Conservation (phyloP, 2,113 vertebrate species). For the Misgurnus anguillicaudatus region DNA sequence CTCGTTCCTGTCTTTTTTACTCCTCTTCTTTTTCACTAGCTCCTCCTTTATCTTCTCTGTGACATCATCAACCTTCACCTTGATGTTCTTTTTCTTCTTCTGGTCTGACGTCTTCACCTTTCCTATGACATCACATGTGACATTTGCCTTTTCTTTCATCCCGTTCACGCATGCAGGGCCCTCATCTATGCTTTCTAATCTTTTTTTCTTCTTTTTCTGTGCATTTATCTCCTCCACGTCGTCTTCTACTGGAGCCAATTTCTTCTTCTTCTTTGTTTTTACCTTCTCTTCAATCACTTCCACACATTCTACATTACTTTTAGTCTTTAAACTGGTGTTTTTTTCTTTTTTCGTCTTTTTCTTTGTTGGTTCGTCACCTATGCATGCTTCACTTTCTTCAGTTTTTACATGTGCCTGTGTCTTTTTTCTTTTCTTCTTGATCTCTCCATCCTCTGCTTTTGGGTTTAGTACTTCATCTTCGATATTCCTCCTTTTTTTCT, state of each 20-base stretch:
- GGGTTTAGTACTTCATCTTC: not conserved
- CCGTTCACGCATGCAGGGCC: not conserved
- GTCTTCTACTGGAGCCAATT: not conserved
- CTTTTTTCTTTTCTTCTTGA: constrained; percentile 35
- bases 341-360: constrained; percentile 29
- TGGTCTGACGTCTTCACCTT: constrained; percentile 7
- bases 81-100: not conserved
- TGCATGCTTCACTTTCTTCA: not conserved
- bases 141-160: not conserved
- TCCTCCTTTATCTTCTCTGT: constrained; percentile 43
- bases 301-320: constrained; percentile 38
- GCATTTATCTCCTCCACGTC: not conserved
- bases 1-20: not conserved
- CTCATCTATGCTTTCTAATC: not conserved
- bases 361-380: constrained; percentile 36
- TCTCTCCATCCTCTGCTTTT: not conserved
- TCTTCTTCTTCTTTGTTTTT: constrained; percentile 46
- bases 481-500: not conserved
- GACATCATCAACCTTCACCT: not conserved
- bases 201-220: constrained; percentile 49
- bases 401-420: not conserved
- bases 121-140: not conserved
- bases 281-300: constrained; percentile 39
- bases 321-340: not conserved
- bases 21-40: not conserved